A percentile compares a stretch with the other conserved stretches of the same genome.
Evolutionary conservation across 1,140 invertebrate species (phyloP).

Genomic region (Drosophila kepulauana): DNA sequence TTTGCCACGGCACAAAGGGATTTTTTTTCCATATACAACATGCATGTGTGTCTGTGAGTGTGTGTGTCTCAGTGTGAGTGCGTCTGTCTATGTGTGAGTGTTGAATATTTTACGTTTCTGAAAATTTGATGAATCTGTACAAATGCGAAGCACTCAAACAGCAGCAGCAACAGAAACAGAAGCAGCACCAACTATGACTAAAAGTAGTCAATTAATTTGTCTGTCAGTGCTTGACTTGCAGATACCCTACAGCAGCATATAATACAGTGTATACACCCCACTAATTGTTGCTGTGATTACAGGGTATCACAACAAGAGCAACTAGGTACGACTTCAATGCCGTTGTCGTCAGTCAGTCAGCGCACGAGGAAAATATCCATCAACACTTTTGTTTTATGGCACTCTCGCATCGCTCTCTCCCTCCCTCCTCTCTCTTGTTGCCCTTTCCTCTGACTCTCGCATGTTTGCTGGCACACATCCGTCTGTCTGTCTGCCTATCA

Average conservation of each 20-base stretch:
- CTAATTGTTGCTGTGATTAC: background rate
- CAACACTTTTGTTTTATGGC: constrained; percentile 80
- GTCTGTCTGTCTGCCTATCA: constrained; percentile 59
- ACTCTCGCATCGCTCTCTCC: constrained; percentile 21
- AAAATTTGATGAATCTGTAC: constrained; percentile 82
- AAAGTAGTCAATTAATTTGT: constrained; percentile 11
- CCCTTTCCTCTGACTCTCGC: background rate
- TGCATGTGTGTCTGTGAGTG: constrained; percentile 27
- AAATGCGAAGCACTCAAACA: constrained; percentile 72
- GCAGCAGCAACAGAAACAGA: constrained; percentile 37
- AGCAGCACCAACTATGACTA: constrained; percentile 37
- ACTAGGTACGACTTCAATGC: constrained; percentile 53
- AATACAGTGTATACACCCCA: background rate
- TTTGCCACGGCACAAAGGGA: constrained; percentile 78
- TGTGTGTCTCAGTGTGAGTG: constrained; percentile 27
- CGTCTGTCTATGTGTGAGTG: constrained; percentile 26
- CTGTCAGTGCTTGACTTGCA: background rate
- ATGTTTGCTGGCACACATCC: constrained; percentile 72
- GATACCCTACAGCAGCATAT: constrained; percentile 9
- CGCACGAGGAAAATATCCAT: constrained; percentile 79
- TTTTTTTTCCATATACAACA: constrained; percentile 39
- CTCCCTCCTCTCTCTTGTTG: background rate
- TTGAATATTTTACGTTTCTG: constrained; percentile 81
- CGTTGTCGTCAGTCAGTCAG: constrained; percentile 64
- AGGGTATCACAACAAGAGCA: constrained; percentile 4